phyloP scores from a whole-genome alignment of 2,113 vertebrate species.

The Cheilinus undulatus region DNA sequence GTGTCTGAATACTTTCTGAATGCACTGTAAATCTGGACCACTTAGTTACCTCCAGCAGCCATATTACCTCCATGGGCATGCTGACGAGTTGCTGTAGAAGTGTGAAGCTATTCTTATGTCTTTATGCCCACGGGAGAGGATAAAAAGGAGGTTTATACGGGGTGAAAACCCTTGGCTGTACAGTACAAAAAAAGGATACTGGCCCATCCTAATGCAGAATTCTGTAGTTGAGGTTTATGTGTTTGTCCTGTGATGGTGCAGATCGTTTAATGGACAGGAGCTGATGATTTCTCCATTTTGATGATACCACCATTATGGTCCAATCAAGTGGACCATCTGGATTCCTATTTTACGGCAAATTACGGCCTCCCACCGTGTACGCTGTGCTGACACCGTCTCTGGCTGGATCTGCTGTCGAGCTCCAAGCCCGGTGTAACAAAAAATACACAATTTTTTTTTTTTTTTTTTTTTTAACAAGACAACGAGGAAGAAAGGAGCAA shows the following conservation, averaged over 20 bases:
- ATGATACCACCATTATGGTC: constrained; percentile 51
- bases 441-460: neutral
- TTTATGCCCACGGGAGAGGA: no score
- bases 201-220: no score
- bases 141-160: no score
- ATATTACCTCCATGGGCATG: no score
- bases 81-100: no score
- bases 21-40: no score
- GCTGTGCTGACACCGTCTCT: neutral
- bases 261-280: constrained; percentile 14
- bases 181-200: no score
- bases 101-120: no score
- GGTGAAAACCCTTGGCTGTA: no score
- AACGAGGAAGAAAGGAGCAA: constrained; percentile 34
- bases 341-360: constrained; percentile 45
- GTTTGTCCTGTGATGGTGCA: constrained; percentile 4
- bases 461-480: constrained; percentile 10
- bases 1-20: no score
- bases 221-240: no score
- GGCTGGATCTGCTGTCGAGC: neutral
- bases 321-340: constrained; percentile 65
- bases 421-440: neutral
- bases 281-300: constrained; percentile 41
- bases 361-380: constrained; percentile 24
- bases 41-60: no score